Evolutionary conservation across 1,140 invertebrate species (phyloP).

Genomic region (Thaumetopoea pityocampa): DNA sequence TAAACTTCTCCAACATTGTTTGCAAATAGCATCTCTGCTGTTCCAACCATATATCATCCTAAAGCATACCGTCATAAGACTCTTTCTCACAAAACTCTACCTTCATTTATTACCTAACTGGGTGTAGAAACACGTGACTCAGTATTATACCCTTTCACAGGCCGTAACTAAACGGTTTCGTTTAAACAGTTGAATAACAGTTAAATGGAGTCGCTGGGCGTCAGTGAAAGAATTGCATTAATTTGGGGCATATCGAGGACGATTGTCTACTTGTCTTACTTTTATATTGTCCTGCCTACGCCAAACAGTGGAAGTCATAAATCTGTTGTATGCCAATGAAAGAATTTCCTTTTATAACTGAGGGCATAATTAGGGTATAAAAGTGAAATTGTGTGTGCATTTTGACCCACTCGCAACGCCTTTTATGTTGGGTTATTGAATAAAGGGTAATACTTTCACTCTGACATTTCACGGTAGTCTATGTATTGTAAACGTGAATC

Average conservation of each 20-base stretch:
- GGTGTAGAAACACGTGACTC: slow-evolving; percentile 14
- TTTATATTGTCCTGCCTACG: slow-evolving; percentile 38
- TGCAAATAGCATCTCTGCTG: not conserved
- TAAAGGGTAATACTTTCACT: slow-evolving; percentile 60
- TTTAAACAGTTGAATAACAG: slow-evolving; percentile 37
- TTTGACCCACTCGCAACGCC: slow-evolving; percentile 45
- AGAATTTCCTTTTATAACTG: slow-evolving; percentile 35
- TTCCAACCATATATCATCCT: not conserved
- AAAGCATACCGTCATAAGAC: not conserved
- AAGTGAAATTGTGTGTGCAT: slow-evolving; percentile 61
- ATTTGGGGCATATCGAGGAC: slow-evolving; percentile 39
- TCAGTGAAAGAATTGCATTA: slow-evolving; percentile 63
- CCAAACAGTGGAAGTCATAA: slow-evolving; percentile 47
- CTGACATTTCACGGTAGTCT: slow-evolving; percentile 2
- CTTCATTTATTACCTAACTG: slow-evolving; percentile 21
- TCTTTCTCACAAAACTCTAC: slow-evolving; percentile 17
- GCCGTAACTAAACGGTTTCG: slow-evolving; percentile 48
- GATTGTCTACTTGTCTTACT: slow-evolving; percentile 24
- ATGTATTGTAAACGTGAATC: not conserved
- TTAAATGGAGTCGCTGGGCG: slow-evolving; percentile 49
- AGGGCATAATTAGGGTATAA: slow-evolving; percentile 67
- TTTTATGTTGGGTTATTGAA: slow-evolving; percentile 28
- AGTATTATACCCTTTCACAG: slow-evolving; percentile 39
- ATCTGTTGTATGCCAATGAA: slow-evolving; percentile 36
- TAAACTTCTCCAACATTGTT: slow-evolving; percentile 22